Evolutionary conservation across 2,797 vertebrate species (phyloP).

Genomic region (Poeciliopsis infans): DNA sequence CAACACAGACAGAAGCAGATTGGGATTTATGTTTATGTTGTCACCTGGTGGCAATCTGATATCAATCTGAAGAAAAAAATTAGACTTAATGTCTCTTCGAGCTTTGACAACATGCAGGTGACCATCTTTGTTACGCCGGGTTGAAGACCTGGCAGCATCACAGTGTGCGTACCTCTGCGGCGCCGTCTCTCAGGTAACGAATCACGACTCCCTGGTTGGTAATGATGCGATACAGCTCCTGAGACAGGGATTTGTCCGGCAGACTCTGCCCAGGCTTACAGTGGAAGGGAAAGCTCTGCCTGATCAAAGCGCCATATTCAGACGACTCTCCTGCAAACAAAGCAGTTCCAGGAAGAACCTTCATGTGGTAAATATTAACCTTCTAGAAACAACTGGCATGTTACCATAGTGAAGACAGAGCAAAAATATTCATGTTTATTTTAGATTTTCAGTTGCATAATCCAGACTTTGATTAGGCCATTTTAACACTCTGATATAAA

Average conservation of each 20-base stretch:
- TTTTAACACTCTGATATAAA: neutral
- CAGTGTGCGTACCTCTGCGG: constrained; percentile 82
- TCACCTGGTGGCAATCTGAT: neutral
- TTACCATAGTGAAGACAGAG: neutral
- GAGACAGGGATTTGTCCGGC: constrained; percentile 47
- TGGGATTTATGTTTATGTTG: neutral
- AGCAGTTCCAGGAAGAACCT: neutral
- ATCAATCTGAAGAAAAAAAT: no score
- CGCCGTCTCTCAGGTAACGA: constrained; percentile 86
- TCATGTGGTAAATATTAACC: neutral
- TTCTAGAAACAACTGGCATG: neutral
- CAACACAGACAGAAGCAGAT: constrained; percentile 8
- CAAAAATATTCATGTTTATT: neutral
- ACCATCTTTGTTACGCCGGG: neutral
- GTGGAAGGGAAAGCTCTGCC: constrained; percentile 84
- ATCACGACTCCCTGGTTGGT: constrained; percentile 88
- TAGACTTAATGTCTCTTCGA: neutral
- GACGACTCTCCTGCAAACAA: constrained; percentile 39
- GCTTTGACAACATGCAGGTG: neutral
- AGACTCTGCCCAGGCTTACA: constrained; percentile 13
- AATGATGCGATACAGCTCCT: constrained; percentile 85
- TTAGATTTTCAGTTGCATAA: neutral
- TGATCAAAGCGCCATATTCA: constrained; percentile 78
- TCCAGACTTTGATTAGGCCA: neutral
- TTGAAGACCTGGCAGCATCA: neutral